Base-by-base conservation (phyloP, 2,888 invertebrate genomes). In the Drosophila atripex region DNA sequence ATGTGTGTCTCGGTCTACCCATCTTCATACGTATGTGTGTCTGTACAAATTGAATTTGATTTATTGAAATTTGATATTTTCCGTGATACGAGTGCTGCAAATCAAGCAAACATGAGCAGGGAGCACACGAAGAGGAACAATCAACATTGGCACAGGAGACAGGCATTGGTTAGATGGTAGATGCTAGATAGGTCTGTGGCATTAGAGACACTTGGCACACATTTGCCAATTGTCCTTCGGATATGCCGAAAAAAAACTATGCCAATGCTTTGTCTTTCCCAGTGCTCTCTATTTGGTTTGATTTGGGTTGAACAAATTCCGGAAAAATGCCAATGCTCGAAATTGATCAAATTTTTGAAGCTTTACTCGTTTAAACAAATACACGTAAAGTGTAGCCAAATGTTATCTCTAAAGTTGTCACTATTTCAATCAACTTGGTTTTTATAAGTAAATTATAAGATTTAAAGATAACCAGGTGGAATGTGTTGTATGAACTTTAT, bases 1-100 rank as follows among this genome's bases (percentile, higher is more conserved):
- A 35, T 38, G 16, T 54, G 45, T 70, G 35, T 52, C 21, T 56
- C 11, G 47, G 59, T 56, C 11, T 43, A 28, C 35, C 52, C 50
- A 39, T 46, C 41, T n/a, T n/a, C 32, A 11, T 45, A 23, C 46
- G 59, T 53, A 45, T 73, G 58, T 75, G 68, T 73, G 57, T 83
- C 61, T 64, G 76, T 71, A 77, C 80, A 89, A 89, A 89, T 89
- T 89, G 83, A 89, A 89, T 89, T 89, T 89, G 89, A 89, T 89
- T 89, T 89, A 89, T 89, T 89, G 89, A 89, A 89, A 89, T 89
- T 88, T 89, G 88, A 89, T 89, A 88, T 88, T 79, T 86, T 85
- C 86, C 77, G 78, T 84, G 87, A 86, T 86, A 86, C 77, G 77
- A 83, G 84, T 75, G 75, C 71, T 76, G 88, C 77, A 86, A 84